Percentiles rank a stretch among this genome's conserved stretches.
These are phyloP conservation scores for Cavia aperea DNA, from an alignment of 2,113 vertebrate genomes.

Conservation along the genomic window DNA sequence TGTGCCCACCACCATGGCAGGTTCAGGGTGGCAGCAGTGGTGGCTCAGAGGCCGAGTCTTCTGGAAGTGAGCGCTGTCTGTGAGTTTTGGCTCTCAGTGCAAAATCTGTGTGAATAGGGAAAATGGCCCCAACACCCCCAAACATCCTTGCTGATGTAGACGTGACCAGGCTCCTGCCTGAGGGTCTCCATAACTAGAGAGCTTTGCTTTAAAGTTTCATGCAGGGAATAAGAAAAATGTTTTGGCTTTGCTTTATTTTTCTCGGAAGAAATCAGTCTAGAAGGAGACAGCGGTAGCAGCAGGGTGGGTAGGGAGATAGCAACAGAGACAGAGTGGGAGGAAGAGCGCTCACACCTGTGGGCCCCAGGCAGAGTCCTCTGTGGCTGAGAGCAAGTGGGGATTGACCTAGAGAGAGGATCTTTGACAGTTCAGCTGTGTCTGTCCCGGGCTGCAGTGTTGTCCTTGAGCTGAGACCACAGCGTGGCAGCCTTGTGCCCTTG, in stretches of 20 bases:
- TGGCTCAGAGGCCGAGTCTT: accelerated
- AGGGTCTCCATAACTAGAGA: accelerated
- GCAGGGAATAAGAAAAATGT: neutral
- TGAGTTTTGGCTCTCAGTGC: accelerated
- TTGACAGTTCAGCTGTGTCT: accelerated
- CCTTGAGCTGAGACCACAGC: neutral
- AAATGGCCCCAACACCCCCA: accelerated
- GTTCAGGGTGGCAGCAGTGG: neutral
- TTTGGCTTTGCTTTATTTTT: constrained; percentile 1
- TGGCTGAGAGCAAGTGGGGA: neutral
- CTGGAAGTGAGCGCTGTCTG: accelerated
- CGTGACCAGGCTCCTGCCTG: neutral
- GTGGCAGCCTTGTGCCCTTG: neutral
- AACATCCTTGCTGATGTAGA: accelerated
- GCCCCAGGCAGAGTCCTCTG: neutral
- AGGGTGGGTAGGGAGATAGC: no score
- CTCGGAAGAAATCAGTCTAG: neutral
- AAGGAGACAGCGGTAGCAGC: neutral
- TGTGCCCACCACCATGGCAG: neutral
- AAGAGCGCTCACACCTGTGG: accelerated
- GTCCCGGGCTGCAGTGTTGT: accelerated
- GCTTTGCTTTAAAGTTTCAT: neutral
- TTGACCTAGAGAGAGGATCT: neutral
- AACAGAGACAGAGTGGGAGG: neutral
- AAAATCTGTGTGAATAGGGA: neutral